Base-by-base conservation (phyloP, 2,797 vertebrate genomes). In the Ctenochaetus hawaiiensis region DNA sequence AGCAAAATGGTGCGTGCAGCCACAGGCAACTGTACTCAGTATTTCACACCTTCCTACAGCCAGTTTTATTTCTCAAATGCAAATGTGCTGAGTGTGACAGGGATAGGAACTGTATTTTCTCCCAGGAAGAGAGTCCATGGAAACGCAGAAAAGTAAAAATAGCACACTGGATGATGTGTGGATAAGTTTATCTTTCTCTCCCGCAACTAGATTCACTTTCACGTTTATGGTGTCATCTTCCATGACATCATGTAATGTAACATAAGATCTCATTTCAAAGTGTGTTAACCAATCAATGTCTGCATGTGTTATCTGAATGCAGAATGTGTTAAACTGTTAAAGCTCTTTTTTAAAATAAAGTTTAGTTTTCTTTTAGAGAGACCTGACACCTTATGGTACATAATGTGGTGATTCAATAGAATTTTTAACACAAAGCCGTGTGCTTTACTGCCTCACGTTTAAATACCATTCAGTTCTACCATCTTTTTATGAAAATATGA, bases 21-120 rank as follows among this genome's bases (percentile, higher is more conserved):
- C 57, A 20, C 20, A 22, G 44, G 39, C 41, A 26, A 23, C 58
- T 23, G 14, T 30, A 30, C 3, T 45, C 44, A 23, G 59, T 41
- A 61, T 61, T 61, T 61, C 41, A 44, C 59, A 61, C 41, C 17
- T 60, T 60, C 58, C 20, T 44, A 23, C 20, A 61, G 20, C 9
- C n/a, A 16, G 20, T 23, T 44, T 22, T 43, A 23, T 23, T 44
- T 61, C 13, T 16, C 20, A 61, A 17, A 22, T 22, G 39, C 37
- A 60, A 43, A 43, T 43, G 20, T n/a, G 3, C n/a, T 22, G 48
- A 11, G n/a, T 51, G 5, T 51, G 48, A 51, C 48, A 22, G 20
- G n/a, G 22, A 22, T 22, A 22, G 23, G 49, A 52, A 34, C 7
- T 18, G 3, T n/a, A 34, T 56, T 52, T 51, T 52, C 49, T 52